These are phyloP conservation scores for Lasioglossum zephyrum DNA, from an alignment of 2,888 invertebrate genomes.

Conservation along the genomic window DNA sequence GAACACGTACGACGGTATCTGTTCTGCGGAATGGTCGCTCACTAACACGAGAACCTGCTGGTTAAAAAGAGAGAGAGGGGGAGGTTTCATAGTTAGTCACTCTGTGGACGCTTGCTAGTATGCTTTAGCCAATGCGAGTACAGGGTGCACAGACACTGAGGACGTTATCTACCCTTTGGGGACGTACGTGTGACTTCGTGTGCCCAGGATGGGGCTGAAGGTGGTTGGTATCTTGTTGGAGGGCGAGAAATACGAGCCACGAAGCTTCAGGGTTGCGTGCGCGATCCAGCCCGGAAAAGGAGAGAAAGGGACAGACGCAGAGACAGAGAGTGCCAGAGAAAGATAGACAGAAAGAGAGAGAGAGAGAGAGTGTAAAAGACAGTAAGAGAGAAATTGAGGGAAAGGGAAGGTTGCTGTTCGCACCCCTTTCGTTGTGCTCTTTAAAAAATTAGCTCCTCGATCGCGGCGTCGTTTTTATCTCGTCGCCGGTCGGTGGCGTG, in stretches of 20 bases:
- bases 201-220: slow-evolving; percentile 70
- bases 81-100: slow-evolving; percentile 45
- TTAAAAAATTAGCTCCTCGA: slow-evolving; percentile 73
- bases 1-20: slow-evolving; percentile 51
- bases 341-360: background rate
- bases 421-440: slow-evolving; percentile 71
- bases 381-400: slow-evolving; percentile 15
- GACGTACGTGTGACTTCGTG: slow-evolving; percentile 7
- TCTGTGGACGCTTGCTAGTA: background rate
- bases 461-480: slow-evolving; percentile 56
- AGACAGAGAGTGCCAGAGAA: background rate
- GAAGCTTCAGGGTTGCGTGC: slow-evolving; percentile 73
- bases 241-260: slow-evolving; percentile 75
- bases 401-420: slow-evolving; percentile 61
- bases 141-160: slow-evolving; percentile 16
- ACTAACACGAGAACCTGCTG: background rate
- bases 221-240: slow-evolving; percentile 77
- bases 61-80: background rate
- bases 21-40: slow-evolving; percentile 12
- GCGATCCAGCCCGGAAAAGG: slow-evolving; percentile 62
- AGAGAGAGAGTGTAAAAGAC: background rate
- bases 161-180: slow-evolving; percentile 49
- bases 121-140: background rate
- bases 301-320: slow-evolving; percentile 16
- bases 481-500: slow-evolving; percentile 35